A percentile compares a stretch with the other conserved stretches of the same genome.
Evolutionary conservation across 2,888 invertebrate genomes (phyloP).

Genomic region (Macrosoma leucophasiata): DNA sequence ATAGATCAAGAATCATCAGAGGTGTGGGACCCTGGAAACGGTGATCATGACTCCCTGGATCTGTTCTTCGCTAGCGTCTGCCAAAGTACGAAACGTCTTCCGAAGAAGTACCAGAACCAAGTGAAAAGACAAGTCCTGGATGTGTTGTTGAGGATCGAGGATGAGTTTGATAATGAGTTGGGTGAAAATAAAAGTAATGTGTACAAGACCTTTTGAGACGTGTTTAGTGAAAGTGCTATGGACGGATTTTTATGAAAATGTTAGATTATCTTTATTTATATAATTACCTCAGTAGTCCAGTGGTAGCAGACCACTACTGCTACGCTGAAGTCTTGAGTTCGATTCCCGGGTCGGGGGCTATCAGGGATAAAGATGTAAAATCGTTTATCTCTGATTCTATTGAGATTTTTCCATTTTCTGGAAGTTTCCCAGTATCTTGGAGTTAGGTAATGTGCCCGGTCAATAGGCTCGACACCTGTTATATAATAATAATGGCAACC

Average conservation of each 20-base stretch:
- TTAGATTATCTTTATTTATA: neutral
- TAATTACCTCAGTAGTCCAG: too few relatives aligned
- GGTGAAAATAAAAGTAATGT: slow-evolving; percentile 24
- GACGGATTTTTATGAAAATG: neutral
- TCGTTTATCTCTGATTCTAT: too few relatives aligned
- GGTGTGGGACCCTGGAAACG: slow-evolving; percentile 39
- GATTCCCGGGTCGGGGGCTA: too few relatives aligned
- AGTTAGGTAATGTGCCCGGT: too few relatives aligned
- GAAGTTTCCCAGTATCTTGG: too few relatives aligned
- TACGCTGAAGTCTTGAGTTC: too few relatives aligned
- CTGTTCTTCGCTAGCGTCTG: slow-evolving; percentile 68
- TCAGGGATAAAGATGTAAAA: too few relatives aligned
- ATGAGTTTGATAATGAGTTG: slow-evolving; percentile 42
- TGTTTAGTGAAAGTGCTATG: neutral
- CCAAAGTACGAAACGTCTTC: slow-evolving; percentile 54
- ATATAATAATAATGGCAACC: too few relatives aligned
- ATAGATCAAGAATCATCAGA: slow-evolving; percentile 31
- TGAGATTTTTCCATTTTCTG: too few relatives aligned
- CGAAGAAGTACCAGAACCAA: slow-evolving; percentile 40
- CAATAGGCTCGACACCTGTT: too few relatives aligned
- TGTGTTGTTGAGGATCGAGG: slow-evolving; percentile 50
- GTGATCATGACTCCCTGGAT: slow-evolving; percentile 49
- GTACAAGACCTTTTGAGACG: slow-evolving; percentile 12
- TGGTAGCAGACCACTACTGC: too few relatives aligned
- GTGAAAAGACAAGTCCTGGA: slow-evolving; percentile 57